Evolutionary conservation across 1,140 invertebrate genomes (phyloP), one percentile per base, ranked within the genome.

Genomic region (Tetramorium simillimum): DNA sequence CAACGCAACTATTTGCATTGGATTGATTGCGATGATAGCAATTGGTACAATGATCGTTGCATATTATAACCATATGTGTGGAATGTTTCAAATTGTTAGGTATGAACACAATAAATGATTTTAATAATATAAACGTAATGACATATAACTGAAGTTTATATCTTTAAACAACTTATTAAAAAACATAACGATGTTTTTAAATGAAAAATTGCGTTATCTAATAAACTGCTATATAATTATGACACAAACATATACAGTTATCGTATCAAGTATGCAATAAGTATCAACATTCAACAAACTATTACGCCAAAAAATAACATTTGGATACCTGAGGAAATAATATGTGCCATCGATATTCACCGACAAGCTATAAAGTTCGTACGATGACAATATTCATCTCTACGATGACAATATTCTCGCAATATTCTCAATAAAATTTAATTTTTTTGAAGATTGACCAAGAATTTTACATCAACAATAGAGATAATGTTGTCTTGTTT

Each of bases 21-120:
- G 1, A 18, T 0, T 1, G 7, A 14, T 7, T 28, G 2, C 16
- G 43, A 1, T 28, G 6, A 0, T 53, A 67, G 62, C 6, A 16
- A 53, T 9, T 18, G 77, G 77, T 18, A 24, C 62, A 69, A 37
- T 12, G 14, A 7, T 69, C 0, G 2, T 78, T n/a, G 2, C n/a
- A 51, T 67, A 51, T 51, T 2, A 24, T 37, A 1, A 51, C 5
- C 4, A 67, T 10, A 51, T 9, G 5, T 53, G 46, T 53, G 62
- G 62, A 51, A 21, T 69, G 77, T 80, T 69, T 24, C 67, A n/a
- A 6, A 80, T 80, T 1, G 77, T 40, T 18, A 78, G 43, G 76
- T 67, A 78, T 1, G 46, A 62, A 18, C 7, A 53, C 51, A 53
- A 10, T 33, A 53, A 53, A 53, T 18, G 6, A 46, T 12, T 3